Percentiles rank a stretch among this genome's conserved stretches.
phyloP scores from a whole-genome alignment of 2,113 vertebrate genomes.

The Gallinago paraguaiae region DNA sequence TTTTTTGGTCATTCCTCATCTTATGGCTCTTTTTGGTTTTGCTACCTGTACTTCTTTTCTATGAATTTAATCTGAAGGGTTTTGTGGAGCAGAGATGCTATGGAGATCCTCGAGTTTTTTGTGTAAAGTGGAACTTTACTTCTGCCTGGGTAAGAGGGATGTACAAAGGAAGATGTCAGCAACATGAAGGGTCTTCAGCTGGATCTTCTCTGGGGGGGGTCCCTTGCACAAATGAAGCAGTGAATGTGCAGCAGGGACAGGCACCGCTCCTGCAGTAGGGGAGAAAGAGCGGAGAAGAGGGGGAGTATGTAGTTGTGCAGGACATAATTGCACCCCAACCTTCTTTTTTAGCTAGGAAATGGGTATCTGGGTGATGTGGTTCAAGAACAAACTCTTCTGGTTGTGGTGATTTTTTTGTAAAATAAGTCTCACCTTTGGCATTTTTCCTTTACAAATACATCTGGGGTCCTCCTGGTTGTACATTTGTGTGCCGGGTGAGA shows the following conservation, averaged over 20 bases:
- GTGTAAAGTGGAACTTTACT: not conserved
- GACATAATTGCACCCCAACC: not conserved
- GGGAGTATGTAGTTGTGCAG: not conserved
- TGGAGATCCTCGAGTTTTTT: not conserved
- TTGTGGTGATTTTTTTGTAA: not conserved
- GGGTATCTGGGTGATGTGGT: not conserved
- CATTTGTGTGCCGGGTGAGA: not conserved
- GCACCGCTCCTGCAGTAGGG: accelerated
- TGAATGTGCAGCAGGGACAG: not conserved
- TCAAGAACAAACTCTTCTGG: not conserved
- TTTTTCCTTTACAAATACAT: not conserved
- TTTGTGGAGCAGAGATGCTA: not conserved
- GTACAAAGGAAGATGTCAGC: not conserved
- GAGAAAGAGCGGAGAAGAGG: not conserved
- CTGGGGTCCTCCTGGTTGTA: not conserved
- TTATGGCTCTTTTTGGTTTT: not conserved
- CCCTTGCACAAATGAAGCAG: not conserved
- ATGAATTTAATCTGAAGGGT: not conserved
- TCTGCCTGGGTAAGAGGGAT: not conserved
- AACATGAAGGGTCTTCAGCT: not conserved
- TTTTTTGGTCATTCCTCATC: accelerated
- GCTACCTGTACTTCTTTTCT: not conserved
- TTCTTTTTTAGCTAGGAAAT: not conserved
- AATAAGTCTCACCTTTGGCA: not conserved
- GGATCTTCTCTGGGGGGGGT: not conserved